These are phyloP conservation scores for Falco cherrug DNA, from an alignment of 2,797 vertebrate species.

Conservation along the genomic window DNA sequence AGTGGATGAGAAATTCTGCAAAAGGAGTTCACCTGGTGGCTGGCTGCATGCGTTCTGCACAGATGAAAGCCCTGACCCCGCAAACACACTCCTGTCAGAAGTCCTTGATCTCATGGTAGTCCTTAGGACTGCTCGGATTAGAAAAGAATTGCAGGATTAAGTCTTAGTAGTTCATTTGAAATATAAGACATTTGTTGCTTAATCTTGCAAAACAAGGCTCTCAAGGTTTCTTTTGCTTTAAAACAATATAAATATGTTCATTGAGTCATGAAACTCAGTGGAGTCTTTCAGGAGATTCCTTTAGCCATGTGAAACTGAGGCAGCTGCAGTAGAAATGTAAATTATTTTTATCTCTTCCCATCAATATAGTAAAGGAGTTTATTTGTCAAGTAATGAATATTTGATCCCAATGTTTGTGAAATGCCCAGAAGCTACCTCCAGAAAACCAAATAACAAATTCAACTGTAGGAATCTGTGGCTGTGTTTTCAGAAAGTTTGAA, in stretches of 20 bases:
- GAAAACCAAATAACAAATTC: background rate
- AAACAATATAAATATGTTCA: slow-evolving; percentile 47
- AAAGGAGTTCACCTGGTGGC: slow-evolving; percentile 27
- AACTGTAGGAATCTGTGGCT: background rate
- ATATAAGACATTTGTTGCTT: slow-evolving; percentile 59
- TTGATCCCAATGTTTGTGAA: background rate
- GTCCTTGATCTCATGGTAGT: slow-evolving; percentile 49
- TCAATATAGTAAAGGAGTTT: background rate
- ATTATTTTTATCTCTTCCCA: background rate
- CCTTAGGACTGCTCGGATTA: slow-evolving; percentile 15
- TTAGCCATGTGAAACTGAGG: background rate
- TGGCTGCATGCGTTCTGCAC: background rate
- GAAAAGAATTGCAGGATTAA: slow-evolving; percentile 56
- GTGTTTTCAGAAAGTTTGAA: background rate
- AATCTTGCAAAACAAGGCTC: slow-evolving; percentile 55
- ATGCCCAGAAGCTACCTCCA: background rate
- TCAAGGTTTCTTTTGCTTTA: slow-evolving; percentile 49
- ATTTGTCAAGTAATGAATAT: background rate
- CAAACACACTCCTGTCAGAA: slow-evolving; percentile 8
- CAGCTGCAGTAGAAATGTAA: background rate
- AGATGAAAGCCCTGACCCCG: slow-evolving; percentile 36
- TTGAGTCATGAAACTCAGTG: slow-evolving; percentile 18
- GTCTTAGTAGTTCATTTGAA: slow-evolving; percentile 53
- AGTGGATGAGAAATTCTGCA: slow-evolving; percentile 3
- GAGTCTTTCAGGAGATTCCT: slow-evolving; percentile 2